These are phyloP conservation scores for Deroplatys truncata DNA, from an alignment of 2,888 invertebrate genomes.

Conservation along the genomic window DNA sequence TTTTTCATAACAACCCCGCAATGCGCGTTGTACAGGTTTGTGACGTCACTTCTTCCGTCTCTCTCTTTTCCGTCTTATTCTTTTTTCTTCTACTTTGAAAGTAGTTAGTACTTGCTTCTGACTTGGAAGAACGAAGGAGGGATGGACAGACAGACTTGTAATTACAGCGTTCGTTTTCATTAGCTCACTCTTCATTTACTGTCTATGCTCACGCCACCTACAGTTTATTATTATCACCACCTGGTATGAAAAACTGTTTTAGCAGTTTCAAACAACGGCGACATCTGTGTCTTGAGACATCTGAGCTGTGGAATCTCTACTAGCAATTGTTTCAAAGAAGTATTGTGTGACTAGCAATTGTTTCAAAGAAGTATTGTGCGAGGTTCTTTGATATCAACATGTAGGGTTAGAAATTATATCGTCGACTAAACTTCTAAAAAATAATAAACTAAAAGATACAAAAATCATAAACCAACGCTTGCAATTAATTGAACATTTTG, in stretches of 20 bases:
- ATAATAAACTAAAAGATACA: too few species aligned
- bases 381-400: too few species aligned
- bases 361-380: too few species aligned
- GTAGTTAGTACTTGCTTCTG: neutral
- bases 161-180: conserved; percentile 3
- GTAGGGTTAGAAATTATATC: too few species aligned
- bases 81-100: neutral
- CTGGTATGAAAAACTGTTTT: neutral
- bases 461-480: too few species aligned
- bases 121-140: neutral
- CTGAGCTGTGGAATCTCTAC: neutral
- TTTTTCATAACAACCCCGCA: neutral
- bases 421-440: too few species aligned
- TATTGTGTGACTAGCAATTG: too few species aligned
- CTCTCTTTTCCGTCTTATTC: neutral
- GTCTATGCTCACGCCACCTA: conserved; percentile 1
- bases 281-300: neutral
- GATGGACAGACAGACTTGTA: conserved; percentile 1
- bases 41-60: neutral
- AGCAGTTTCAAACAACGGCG: neutral
- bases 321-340: too few species aligned
- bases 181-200: neutral
- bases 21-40: neutral
- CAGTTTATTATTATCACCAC: neutral
- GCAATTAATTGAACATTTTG: too few species aligned